Evolutionary conservation across 2,888 invertebrate genomes (phyloP).

Genomic region (Melanargia galathea): DNA sequence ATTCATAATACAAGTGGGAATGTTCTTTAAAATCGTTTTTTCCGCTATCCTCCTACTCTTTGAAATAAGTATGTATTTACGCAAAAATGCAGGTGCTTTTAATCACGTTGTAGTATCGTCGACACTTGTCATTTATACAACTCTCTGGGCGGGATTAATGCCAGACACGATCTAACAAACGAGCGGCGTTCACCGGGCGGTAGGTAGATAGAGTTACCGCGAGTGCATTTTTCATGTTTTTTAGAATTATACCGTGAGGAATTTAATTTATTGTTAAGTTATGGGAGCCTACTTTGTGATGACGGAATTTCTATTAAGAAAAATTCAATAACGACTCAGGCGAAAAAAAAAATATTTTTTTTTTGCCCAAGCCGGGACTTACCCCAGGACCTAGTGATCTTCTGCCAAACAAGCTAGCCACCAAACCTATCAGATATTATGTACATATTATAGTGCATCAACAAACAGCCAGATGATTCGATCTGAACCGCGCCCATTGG

Average conservation of each 20-base stretch:
- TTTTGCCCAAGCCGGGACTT: too few relatives aligned
- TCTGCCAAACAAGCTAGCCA: too few relatives aligned
- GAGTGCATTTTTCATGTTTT: not conserved
- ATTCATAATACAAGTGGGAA: too few relatives aligned
- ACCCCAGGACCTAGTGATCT: too few relatives aligned
- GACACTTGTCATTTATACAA: slow-evolving; percentile 3
- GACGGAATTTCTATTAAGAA: too few relatives aligned
- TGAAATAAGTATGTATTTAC: not conserved
- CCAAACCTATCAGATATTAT: too few relatives aligned
- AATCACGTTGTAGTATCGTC: not conserved
- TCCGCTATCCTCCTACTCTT: not conserved
- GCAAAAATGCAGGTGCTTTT: not conserved
- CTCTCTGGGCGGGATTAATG: slow-evolving; percentile 8
- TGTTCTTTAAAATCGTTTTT: not conserved
- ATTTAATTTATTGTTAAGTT: not conserved
- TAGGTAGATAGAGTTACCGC: not conserved
- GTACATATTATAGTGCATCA: not conserved
- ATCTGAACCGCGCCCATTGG: slow-evolving; percentile 5
- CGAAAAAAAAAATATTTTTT: too few relatives aligned
- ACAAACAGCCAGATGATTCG: not conserved
- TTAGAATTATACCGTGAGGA: not conserved
- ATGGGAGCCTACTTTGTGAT: too few relatives aligned
- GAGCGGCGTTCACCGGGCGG: not conserved
- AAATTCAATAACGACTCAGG: too few relatives aligned
- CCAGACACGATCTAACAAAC: not conserved